Percentiles rank a stretch among this genome's conserved stretches.
Conservation (phyloP, 2,888 invertebrate species). For the Rotaria socialis region DNA sequence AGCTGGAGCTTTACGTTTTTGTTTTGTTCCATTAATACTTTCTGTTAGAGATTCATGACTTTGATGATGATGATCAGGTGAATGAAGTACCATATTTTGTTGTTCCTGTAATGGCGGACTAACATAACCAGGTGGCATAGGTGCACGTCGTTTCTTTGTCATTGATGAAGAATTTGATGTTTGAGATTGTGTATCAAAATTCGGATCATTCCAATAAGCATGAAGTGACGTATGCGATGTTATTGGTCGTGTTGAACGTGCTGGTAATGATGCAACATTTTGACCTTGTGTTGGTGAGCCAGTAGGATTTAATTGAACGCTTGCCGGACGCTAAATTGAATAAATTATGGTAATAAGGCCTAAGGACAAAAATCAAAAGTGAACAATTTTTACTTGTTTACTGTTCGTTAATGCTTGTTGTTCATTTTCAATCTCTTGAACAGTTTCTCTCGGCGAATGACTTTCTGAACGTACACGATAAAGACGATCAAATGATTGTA, state of each 20-base stretch:
- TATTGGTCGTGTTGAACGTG: too few relatives aligned
- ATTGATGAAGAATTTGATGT: neutral
- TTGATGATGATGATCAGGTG: neutral
- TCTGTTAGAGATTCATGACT: constrained; percentile 4
- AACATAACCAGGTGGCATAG: neutral
- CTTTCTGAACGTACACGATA: neutral
- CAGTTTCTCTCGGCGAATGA: neutral
- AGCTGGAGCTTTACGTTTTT: neutral
- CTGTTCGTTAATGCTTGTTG: neutral
- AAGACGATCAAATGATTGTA: constrained; percentile 25
- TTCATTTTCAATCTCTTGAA: neutral
- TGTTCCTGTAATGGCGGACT: neutral
- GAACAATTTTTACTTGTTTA: neutral
- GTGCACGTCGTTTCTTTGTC: constrained; percentile 19
- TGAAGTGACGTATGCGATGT: constrained; percentile 8
- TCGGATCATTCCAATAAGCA: constrained; percentile 27
- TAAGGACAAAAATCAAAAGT: too few relatives aligned
- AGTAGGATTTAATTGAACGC: neutral
- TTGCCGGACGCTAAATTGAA: too few relatives aligned
- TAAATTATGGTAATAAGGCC: too few relatives aligned
- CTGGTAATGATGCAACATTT: too few relatives aligned
- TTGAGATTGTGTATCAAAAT: constrained; percentile 32
- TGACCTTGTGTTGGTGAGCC: too few relatives aligned
- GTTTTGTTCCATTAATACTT: neutral
- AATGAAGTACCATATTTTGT: neutral